phyloP scores from a whole-genome alignment of 2,888 invertebrate species.

The Cinara cedri region DNA sequence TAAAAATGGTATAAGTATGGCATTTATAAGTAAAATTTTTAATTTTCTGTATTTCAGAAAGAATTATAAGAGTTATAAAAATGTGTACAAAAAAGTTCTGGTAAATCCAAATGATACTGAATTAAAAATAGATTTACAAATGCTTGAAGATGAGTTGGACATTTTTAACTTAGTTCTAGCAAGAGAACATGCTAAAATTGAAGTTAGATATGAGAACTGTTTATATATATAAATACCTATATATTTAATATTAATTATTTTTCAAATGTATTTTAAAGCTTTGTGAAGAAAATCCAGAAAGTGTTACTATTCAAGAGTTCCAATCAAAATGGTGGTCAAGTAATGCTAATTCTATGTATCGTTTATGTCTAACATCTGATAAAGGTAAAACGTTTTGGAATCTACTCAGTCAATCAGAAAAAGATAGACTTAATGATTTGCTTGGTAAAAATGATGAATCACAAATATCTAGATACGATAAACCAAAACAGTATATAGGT shows the following conservation, averaged over 20 bases:
- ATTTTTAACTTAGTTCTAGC: slow-evolving; percentile 79
- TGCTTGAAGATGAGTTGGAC: slow-evolving; percentile 76
- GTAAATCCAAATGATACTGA: slow-evolving; percentile 76
- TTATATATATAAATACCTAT: not conserved
- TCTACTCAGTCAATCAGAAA: slow-evolving; percentile 71
- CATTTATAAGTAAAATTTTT: not conserved
- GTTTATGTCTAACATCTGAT: slow-evolving; percentile 63
- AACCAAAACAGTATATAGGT: slow-evolving; percentile 70
- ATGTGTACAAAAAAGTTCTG: slow-evolving; percentile 74
- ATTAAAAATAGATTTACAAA: slow-evolving; percentile 74
- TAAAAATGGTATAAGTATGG: not conserved
- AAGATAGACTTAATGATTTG: slow-evolving; percentile 69
- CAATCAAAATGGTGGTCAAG: slow-evolving; percentile 62
- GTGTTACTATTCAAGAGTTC: slow-evolving; percentile 62
- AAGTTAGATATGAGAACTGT: slow-evolving; percentile 66
- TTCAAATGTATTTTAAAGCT: slow-evolving; percentile 60
- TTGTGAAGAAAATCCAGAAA: slow-evolving; percentile 62
- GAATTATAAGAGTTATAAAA: slow-evolving; percentile 73
- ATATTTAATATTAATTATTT: slow-evolving; percentile 25
- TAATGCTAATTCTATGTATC: slow-evolving; percentile 63
- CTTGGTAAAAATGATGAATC: slow-evolving; percentile 68
- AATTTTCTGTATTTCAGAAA: slow-evolving; percentile 62
- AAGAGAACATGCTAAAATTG: slow-evolving; percentile 78
- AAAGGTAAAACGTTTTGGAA: slow-evolving; percentile 68
- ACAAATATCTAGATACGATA: slow-evolving; percentile 63